Conservation (phyloP, 2,113 vertebrate species). For the Sylvia atricapilla region DNA sequence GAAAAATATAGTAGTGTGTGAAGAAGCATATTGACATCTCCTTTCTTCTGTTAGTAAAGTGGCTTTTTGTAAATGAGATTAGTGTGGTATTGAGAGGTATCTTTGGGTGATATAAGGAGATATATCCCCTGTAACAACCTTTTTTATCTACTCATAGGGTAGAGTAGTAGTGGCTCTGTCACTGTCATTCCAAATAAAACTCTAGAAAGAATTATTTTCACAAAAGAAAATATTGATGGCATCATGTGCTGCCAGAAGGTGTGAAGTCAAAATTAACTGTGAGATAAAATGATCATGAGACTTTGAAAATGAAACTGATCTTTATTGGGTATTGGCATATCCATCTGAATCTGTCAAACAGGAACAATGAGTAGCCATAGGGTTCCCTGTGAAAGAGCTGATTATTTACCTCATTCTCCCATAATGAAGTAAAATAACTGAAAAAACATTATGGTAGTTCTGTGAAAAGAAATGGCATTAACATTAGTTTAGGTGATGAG, state of each 20-base stretch:
- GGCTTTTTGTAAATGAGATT: neutral
- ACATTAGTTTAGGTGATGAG: neutral
- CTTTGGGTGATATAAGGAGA: neutral
- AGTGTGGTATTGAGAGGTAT: neutral
- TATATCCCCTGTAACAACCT: neutral
- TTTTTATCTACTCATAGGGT: neutral
- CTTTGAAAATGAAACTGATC: neutral
- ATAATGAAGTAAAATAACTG: neutral
- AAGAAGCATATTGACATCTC: neutral
- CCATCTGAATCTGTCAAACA: neutral
- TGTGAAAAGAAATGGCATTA: neutral
- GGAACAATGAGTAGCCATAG: neutral
- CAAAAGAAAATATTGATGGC: neutral
- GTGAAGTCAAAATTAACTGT: neutral
- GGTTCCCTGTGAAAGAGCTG: neutral
- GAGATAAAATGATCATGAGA: neutral
- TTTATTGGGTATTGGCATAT: neutral
- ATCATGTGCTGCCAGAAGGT: neutral
- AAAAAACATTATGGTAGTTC: neutral
- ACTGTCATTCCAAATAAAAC: neutral
- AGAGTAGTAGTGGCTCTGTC: neutral
- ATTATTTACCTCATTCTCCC: neutral
- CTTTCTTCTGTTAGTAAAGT: neutral
- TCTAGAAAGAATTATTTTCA: neutral
- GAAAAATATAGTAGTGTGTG: neutral